phyloP scores from a whole-genome alignment of 2,888 invertebrate genomes.

The Cataglyphis albicans region DNA sequence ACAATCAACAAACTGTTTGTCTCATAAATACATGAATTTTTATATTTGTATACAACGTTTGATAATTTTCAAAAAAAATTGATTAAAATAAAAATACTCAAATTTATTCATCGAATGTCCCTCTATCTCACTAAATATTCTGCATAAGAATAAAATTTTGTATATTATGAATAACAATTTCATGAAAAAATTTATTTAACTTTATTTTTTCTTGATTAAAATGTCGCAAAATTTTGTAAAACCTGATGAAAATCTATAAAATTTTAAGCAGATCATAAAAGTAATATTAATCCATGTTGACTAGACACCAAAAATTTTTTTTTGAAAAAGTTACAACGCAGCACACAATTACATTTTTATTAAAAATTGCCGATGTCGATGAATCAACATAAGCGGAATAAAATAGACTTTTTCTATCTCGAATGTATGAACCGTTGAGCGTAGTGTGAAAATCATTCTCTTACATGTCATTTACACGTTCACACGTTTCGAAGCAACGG shows the following conservation, averaged over 20 bases:
- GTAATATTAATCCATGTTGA: background rate
- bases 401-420: conserved; percentile 12
- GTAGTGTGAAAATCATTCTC: conserved; percentile 26
- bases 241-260: background rate
- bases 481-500: conserved; percentile 54
- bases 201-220: background rate
- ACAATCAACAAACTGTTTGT: background rate
- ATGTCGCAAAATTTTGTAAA: background rate
- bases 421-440: background rate
- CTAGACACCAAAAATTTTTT: background rate
- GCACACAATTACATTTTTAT: background rate
- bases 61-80: background rate
- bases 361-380: background rate
- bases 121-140: background rate
- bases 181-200: conserved; percentile 12
- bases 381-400: background rate
- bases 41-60: background rate
- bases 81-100: background rate
- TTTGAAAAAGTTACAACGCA: background rate
- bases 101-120: background rate
- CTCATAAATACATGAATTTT: background rate
- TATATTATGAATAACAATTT: background rate
- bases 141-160: background rate
- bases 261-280: background rate
- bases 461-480: conserved; percentile 52